Conservation (phyloP, 2,888 invertebrate species). For the Noctua comes region DNA sequence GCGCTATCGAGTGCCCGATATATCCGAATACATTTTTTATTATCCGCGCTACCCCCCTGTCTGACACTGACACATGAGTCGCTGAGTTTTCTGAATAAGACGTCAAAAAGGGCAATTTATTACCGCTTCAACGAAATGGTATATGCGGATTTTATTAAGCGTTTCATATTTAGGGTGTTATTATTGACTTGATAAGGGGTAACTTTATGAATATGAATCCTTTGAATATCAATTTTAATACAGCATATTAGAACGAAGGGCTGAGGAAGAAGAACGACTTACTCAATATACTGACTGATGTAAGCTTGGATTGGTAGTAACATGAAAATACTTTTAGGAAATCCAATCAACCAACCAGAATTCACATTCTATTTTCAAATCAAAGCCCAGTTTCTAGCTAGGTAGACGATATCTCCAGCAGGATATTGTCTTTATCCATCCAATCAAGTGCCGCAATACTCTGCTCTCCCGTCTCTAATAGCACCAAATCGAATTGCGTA, state of each 20-base stretch:
- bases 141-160: conserved; percentile 87
- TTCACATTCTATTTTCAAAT: not conserved
- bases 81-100: conserved; percentile 82
- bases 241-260: conserved; percentile 25
- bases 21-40: conserved; percentile 77
- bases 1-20: conserved; percentile 67
- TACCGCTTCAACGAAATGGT: conserved; percentile 76
- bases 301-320: not conserved
- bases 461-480: conserved; percentile 79
- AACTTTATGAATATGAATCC: conserved; percentile 67
- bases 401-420: conserved; percentile 45
- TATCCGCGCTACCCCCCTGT: conserved; percentile 64
- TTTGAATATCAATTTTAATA: conserved; percentile 48
- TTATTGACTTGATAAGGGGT: conserved; percentile 77
- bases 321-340: not conserved
- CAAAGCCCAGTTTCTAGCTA: conserved; percentile 16
- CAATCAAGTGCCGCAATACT: conserved; percentile 76
- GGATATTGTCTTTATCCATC: conserved; percentile 73
- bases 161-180: conserved; percentile 84
- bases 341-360: not conserved
- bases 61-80: conserved; percentile 82
- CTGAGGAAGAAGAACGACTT: not conserved
- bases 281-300: not conserved
- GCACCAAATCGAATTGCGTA: conserved; percentile 85
- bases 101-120: conserved; percentile 89